A percentile compares a stretch with the other conserved stretches of the same genome.
Conservation (phyloP, 2,113 vertebrate species). For the Spheniscus mendiculus region DNA sequence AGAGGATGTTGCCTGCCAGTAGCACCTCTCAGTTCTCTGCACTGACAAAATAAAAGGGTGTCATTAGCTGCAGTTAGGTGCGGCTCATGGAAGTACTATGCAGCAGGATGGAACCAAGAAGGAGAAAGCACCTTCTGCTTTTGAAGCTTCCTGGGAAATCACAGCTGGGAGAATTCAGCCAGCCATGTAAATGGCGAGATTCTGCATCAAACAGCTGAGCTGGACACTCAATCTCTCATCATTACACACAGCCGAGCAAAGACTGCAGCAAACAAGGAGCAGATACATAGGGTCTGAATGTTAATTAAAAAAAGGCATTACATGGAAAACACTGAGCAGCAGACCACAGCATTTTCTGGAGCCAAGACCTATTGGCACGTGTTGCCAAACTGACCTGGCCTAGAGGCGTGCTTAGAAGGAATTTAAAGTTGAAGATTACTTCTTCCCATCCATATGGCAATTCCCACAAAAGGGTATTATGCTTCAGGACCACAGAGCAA, state of each 20-base stretch:
- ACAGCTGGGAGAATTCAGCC: background rate
- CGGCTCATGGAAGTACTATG: background rate
- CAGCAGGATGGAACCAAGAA: background rate
- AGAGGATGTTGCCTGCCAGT: background rate
- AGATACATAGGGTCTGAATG: background rate
- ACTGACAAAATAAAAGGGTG: background rate
- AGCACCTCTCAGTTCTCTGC: background rate
- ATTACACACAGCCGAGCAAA: background rate
- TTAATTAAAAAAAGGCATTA: background rate
- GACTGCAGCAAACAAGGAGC: background rate
- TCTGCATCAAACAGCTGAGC: background rate
- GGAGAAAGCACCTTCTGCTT: background rate
- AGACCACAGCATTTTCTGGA: background rate
- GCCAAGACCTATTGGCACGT: fast-evolving
- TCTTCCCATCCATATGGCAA: background rate
- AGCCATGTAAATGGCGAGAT: background rate
- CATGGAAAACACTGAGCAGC: background rate
- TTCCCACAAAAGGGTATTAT: background rate
- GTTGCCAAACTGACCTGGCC: background rate
- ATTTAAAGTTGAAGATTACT: background rate
- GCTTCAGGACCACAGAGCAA: background rate
- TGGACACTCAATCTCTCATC: background rate
- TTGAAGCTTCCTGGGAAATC: background rate
- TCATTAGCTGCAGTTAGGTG: background rate
- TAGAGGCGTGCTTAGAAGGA: background rate